Evolutionary conservation across 2,888 invertebrate genomes (phyloP).

Genomic region (Xylota sylvarum): DNA sequence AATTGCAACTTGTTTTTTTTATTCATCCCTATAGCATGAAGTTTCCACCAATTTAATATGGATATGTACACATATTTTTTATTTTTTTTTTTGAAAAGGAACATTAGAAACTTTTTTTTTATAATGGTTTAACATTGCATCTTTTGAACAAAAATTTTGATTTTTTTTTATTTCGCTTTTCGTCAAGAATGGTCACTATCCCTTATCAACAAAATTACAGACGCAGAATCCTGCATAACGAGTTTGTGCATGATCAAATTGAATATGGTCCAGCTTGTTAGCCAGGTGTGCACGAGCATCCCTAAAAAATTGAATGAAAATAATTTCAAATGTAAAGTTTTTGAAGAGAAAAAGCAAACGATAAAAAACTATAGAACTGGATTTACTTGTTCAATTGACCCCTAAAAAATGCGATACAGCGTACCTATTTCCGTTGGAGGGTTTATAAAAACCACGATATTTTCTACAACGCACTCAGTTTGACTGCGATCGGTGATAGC

Average conservation of each 20-base stretch:
- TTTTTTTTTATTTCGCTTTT: not conserved
- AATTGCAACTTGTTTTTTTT: not conserved
- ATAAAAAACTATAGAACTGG: constrained; percentile 15
- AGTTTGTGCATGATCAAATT: constrained; percentile 9
- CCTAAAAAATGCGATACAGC: not conserved
- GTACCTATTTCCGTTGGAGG: not conserved
- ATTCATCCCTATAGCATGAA: not conserved
- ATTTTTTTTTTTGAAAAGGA: not conserved
- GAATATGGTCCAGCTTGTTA: constrained; percentile 34
- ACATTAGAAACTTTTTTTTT: not conserved
- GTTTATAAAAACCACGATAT: constrained; percentile 6
- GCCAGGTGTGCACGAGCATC: constrained; percentile 24
- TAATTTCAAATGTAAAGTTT: not conserved
- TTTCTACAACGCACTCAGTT: constrained; percentile 1
- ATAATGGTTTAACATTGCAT: not conserved
- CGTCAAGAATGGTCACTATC: not conserved
- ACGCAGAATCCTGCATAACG: constrained; percentile 32
- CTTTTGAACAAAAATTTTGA: too few relatives aligned
- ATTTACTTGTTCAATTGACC: constrained; percentile 13
- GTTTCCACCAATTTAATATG: not conserved
- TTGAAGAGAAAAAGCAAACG: not conserved
- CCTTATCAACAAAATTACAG: constrained; percentile 11
- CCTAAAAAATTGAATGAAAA: constrained; percentile 4
- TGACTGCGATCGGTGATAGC: constrained; percentile 14
- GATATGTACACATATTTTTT: too few relatives aligned